phyloP scores from a whole-genome alignment of 2,797 vertebrate genomes.

The Falco novaeseelandiae region DNA sequence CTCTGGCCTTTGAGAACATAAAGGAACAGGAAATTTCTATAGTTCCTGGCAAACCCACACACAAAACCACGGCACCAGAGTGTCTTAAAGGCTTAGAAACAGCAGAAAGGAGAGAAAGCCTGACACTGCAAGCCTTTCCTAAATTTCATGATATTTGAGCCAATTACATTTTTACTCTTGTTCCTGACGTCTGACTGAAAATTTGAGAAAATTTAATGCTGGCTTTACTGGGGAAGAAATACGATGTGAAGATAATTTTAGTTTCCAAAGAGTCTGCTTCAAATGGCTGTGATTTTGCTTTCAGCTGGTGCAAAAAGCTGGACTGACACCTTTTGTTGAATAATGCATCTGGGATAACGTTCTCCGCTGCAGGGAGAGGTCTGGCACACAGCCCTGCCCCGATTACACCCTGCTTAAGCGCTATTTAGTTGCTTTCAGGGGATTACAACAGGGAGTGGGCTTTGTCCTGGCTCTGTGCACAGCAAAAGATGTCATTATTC shows the following conservation, averaged over 20 bases:
- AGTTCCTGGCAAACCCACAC: neutral
- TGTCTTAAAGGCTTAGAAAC: neutral
- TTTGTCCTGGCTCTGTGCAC: neutral
- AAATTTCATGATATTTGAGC: neutral
- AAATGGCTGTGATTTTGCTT: slow-evolving; percentile 36
- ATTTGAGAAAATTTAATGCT: neutral
- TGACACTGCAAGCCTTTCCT: neutral
- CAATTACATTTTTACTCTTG: slow-evolving; percentile 1
- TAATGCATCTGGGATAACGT: neutral
- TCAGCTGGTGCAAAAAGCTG: neutral
- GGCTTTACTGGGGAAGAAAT: slow-evolving; percentile 5
- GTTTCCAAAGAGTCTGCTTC: neutral
- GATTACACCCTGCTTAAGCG: neutral
- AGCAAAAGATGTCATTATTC: neutral
- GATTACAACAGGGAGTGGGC: neutral
- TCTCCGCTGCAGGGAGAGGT: neutral
- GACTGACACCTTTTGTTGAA: slow-evolving; percentile 17
- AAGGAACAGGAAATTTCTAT: neutral
- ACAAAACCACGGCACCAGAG: neutral
- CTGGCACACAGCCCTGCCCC: neutral
- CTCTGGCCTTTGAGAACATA: neutral
- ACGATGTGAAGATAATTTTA: slow-evolving; percentile 13
- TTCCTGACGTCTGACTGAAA: neutral
- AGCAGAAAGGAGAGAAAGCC: neutral
- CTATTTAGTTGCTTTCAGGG: neutral